Conservation (phyloP, 2,113 vertebrate genomes). For the Chlorodrepanis virens region DNA sequence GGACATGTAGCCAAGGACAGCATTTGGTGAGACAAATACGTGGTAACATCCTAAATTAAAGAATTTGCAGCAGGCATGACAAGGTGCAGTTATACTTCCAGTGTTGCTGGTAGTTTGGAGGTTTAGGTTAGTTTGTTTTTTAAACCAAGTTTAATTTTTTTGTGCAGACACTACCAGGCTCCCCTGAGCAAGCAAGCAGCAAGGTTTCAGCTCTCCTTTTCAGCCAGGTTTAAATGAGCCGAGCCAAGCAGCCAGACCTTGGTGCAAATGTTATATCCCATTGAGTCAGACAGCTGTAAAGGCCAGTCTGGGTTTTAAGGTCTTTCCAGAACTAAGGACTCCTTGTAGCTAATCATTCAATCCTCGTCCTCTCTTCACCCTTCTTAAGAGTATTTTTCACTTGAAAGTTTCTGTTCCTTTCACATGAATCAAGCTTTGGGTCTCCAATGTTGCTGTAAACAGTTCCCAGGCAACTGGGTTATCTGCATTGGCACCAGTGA, state of each 20-base stretch:
- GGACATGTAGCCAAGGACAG: not conserved
- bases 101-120: not conserved
- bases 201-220: not conserved
- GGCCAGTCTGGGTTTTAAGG: not conserved
- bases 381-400: not conserved
- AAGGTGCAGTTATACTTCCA: not conserved
- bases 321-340: not conserved
- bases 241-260: not conserved
- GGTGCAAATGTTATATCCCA: not conserved
- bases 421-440: not conserved
- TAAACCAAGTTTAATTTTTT: not conserved
- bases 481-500: not conserved
- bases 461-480: not conserved
- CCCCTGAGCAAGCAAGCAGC: not conserved
- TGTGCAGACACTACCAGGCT: rapidly evolving
- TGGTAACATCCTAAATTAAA: not conserved
- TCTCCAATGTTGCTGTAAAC: not conserved
- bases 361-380: not conserved
- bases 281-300: not conserved
- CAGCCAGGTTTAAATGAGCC: not conserved
- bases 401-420: not conserved
- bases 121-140: not conserved
- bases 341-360: not conserved
- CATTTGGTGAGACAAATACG: not conserved
- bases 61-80: not conserved